Evolutionary conservation across 2,113 vertebrate genomes (phyloP).

Genomic region (Hemiprocne comata): DNA sequence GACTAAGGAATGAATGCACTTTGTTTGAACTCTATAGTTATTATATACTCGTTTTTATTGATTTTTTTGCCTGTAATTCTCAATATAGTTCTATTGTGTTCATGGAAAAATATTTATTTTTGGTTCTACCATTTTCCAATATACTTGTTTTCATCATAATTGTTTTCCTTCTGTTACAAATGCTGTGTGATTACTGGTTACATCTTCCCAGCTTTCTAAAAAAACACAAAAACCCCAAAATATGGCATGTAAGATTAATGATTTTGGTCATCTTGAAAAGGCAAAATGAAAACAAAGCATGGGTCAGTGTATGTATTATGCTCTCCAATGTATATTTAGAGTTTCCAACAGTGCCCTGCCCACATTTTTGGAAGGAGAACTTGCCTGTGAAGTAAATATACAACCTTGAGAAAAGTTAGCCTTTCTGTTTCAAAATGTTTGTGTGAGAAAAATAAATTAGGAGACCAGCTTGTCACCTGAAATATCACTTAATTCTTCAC

Average conservation of each 20-base stretch:
- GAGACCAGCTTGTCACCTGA: not conserved
- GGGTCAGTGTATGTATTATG: not conserved
- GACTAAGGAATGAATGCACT: conserved; percentile 61
- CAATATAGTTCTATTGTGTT: conserved; percentile 57
- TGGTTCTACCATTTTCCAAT: conserved; percentile 45
- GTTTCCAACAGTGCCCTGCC: not conserved
- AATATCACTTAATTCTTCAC: not conserved
- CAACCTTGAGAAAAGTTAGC: not conserved
- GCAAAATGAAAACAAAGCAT: not conserved
- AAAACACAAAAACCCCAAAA: not conserved
- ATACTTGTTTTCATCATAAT: conserved; percentile 38
- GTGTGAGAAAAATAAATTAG: not conserved
- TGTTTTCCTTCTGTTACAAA: not conserved
- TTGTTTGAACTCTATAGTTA: conserved; percentile 65
- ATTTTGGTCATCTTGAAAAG: not conserved
- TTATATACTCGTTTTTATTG: conserved; percentile 70
- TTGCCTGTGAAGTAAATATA: not conserved
- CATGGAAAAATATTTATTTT: conserved; percentile 69
- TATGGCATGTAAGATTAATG: not conserved
- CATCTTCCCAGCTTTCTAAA: not conserved
- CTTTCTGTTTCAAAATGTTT: not conserved
- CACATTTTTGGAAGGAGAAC: not conserved
- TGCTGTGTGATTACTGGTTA: not conserved
- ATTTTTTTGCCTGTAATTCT: conserved; percentile 59
- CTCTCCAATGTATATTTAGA: not conserved